Base-by-base conservation (phyloP, 2,888 invertebrate species). In the Papilio elwesi region DNA sequence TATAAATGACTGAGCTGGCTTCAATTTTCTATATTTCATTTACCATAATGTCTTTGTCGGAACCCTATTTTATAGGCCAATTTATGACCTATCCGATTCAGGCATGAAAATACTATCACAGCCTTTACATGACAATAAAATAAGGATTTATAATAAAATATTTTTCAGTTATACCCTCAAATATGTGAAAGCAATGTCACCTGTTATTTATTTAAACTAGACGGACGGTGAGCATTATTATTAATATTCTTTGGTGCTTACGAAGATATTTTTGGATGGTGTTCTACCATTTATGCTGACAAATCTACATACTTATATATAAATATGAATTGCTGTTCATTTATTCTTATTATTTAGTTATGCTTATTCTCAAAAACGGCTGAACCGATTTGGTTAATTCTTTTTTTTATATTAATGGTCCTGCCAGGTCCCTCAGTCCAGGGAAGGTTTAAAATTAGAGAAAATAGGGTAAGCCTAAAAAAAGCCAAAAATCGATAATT, bases 11-110 rank as follows among this genome's bases (percentile, higher is more conserved):
- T 57, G 36, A 13, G 36, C 38, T 43, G 43, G 9, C 43, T 38
- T 8, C 13, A 59, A 59, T 59, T 59, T 38, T 55, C 26, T 57
- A 26, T 55, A 68, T 48, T 68, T 47, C 9, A 48, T 49, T 68
- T 68, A 68, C 13, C 26, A 8, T 68, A 55, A 68, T 68, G 55
- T 68, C 26, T 68, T 68, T 68, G 68, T 57, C 57, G 12, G 55
- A 48, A n/a, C 57, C 26, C 57, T 48, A 57, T 68, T 67, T 67
- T 57, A 57, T 57, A 26, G 11, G 43, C 26, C 47, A 57, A 68
- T 68, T 68, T 68, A 68, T 68, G 55, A 48, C 68, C 68, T 48
- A 68, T 68, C 55, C 4, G 47, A n/a, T 36, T 55, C 68, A 57
- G 55, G 57, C 57, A 48, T 48, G 68, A 48, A 68, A 68, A 68